Conservation (phyloP, 2,888 invertebrate species). For the Clitarchus hookeri region DNA sequence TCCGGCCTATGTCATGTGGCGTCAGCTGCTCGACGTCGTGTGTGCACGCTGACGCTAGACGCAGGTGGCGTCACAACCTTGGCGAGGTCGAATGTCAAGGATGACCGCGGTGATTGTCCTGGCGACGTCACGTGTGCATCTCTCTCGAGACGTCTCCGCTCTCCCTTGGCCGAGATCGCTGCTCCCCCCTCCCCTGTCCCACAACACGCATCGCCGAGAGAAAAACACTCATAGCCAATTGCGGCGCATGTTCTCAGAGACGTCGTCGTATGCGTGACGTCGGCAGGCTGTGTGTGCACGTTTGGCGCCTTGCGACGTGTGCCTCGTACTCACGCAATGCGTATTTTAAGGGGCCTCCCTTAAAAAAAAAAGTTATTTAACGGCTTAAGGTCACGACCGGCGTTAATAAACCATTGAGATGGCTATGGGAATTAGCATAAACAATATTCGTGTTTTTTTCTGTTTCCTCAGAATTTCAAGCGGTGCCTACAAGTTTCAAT, state of each 20-base stretch:
- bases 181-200: not conserved
- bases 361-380: too few relatives aligned
- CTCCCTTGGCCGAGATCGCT: not conserved
- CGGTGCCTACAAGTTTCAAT: too few relatives aligned
- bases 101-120: not conserved
- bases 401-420: too few relatives aligned
- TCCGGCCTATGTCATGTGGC: slow-evolving; percentile 3
- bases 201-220: not conserved
- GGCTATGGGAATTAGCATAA: too few relatives aligned
- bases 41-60: too few relatives aligned
- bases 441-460: too few relatives aligned
- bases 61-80: not conserved
- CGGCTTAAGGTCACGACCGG: too few relatives aligned
- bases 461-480: too few relatives aligned
- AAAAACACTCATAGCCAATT: too few relatives aligned
- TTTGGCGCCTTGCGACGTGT: too few relatives aligned
- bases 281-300: not conserved
- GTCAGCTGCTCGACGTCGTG: not conserved
- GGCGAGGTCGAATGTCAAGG: not conserved
- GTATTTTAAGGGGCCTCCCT: too few relatives aligned
- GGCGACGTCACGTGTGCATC: not conserved
- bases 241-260: not conserved
- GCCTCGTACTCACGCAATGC: too few relatives aligned
- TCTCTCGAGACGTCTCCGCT: not conserved
- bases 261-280: not conserved